Evolutionary conservation across 2,113 vertebrate species (phyloP).

Genomic region (Noturus placidus): DNA sequence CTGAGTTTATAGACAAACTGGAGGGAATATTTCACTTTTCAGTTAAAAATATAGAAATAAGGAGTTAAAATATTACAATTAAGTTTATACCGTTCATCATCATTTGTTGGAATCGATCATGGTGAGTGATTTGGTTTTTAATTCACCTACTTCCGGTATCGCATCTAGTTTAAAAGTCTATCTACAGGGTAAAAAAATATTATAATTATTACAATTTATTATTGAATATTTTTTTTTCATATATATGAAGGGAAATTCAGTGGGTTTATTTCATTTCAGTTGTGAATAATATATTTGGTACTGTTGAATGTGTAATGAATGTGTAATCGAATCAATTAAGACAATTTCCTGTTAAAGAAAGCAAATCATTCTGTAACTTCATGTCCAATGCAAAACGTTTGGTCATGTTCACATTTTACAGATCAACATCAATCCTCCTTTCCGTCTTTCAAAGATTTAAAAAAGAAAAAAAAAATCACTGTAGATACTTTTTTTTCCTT

Average conservation of each 20-base stretch:
- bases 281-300: neutral
- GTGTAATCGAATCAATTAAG: neutral
- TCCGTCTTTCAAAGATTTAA: neutral
- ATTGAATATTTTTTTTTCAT: neutral
- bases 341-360: neutral
- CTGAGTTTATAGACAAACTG: neutral
- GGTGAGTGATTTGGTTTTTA: conserved; percentile 1
- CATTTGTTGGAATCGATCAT: neutral
- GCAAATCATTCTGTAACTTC: neutral
- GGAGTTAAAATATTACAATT: too few species aligned
- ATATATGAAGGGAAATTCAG: neutral
- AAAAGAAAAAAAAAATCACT: too few species aligned
- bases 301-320: neutral
- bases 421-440: neutral
- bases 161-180: too few species aligned
- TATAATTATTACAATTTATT: neutral
- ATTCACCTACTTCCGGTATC: neutral
- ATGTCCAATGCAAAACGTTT: neutral
- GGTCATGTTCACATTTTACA: neutral
- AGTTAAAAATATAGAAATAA: neutral
- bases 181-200: neutral
- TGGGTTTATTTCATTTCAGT: neutral
- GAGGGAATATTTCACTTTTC: neutral
- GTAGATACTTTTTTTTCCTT: neutral
- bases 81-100: neutral